These are phyloP conservation scores for Eilema depressum DNA, from an alignment of 2,888 invertebrate genomes.

Conservation along the genomic window DNA sequence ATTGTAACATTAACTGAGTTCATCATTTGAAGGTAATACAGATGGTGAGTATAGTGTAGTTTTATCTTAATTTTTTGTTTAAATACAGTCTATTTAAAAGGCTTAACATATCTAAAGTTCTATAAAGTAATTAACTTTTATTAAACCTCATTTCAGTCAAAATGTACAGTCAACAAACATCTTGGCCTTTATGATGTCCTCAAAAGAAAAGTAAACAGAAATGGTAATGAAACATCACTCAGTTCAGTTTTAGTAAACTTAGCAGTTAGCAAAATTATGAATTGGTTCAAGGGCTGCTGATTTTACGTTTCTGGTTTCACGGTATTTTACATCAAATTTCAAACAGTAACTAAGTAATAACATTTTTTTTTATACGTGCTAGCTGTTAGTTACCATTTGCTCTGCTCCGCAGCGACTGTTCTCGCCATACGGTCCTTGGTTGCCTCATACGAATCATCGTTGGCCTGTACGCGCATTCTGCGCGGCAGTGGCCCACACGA, in stretches of 20 bases:
- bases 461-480: conserved; percentile 97
- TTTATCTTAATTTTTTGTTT: background rate
- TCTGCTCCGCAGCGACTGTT: conserved; percentile 96
- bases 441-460: conserved; percentile 97
- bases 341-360: background rate
- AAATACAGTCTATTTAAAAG: background rate
- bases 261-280: background rate
- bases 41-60: background rate
- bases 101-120: background rate
- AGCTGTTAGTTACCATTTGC: conserved; percentile 90
- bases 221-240: conserved; percentile 12
- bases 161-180: conserved; percentile 8
- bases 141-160: background rate
- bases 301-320: background rate
- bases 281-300: background rate
- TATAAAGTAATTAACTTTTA: conserved; percentile 2
- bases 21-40: background rate
- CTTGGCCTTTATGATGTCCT: background rate
- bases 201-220: background rate
- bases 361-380: background rate
- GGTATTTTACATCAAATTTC: background rate
- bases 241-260: conserved; percentile 18
- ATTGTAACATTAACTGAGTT: background rate
- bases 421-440: conserved; percentile 97
- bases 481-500: conserved; percentile 94